Base-by-base conservation (phyloP, 1,140 invertebrate species). In the Trichoplusia ni region DNA sequence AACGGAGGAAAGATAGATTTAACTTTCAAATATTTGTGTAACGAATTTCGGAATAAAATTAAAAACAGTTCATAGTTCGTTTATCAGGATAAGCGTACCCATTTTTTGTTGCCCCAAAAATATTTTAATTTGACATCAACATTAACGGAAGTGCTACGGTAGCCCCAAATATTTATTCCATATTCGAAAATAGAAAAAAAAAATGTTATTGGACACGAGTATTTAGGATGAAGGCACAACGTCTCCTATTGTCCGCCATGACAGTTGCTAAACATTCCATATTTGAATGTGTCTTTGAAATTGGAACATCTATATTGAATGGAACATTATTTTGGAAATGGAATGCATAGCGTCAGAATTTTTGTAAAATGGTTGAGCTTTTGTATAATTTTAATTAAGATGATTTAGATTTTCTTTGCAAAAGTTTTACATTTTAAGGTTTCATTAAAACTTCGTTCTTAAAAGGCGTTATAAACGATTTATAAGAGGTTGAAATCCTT, bases 201-300 rank as follows among this genome's bases (percentile, higher is more conserved):
- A 61, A 67, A 60, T 53, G 44, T 62, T 49, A 49, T 62, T 62
- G 59, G 46, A 62, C 59, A 51, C 16, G 38, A 5, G 16, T 16
- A 44, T 64, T 69, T 68, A 66, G 67, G 60, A 61, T 46, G 54
- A 65, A 67, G 59, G 54, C 60, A 29, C 40, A 61, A 62, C 35
- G 38, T 47, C 59, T 53, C 7, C 54, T 44, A 58, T 81, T 81
- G 76, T 81, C 29, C 19, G 11, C 62, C 14, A 40, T 77, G 76
- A 79, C 79, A 81, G 74, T 79, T 68, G 59, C 68, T 71, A 73
- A 81, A 81, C 77, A 76, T 64, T 66, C 64, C 29, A 60, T 54
- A 63, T 71, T 68, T 62, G 49, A 66, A 64, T 69, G 37, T 61
- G 54, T 46, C 4, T 71, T 77, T 73, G 69, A 70, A 73, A 72